phyloP scores from a whole-genome alignment of 2,113 vertebrate genomes.

The Okapia johnstoni region DNA sequence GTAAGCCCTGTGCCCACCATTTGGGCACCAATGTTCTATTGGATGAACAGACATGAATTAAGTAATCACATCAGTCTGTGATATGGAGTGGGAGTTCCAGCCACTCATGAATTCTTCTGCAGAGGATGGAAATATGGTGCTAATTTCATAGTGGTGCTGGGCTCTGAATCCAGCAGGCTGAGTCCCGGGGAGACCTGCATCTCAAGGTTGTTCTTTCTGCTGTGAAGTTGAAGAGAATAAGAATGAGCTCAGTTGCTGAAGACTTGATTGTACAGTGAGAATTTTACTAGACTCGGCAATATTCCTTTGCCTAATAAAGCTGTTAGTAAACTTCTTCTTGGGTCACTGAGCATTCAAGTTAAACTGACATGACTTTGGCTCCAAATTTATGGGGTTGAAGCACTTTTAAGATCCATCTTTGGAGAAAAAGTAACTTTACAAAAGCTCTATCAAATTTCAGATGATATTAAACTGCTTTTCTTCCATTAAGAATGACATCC shows the following conservation, averaged over 20 bases:
- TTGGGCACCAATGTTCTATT: neutral
- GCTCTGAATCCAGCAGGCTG: fast-evolving
- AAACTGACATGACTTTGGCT: slow-evolving; percentile 31
- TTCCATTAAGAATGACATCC: neutral
- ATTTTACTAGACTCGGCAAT: slow-evolving; percentile 20
- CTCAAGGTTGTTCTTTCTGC: neutral
- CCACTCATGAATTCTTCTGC: neutral
- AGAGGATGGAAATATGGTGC: neutral
- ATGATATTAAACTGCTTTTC: slow-evolving; percentile 10
- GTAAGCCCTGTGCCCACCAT: neutral
- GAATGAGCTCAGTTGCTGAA: neutral
- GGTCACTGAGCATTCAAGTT: slow-evolving; percentile 13
- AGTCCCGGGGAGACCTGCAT: neutral
- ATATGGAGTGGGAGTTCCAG: neutral
- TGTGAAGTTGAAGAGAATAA: neutral
- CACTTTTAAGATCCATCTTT: slow-evolving; percentile 39
- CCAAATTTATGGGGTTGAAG: neutral
- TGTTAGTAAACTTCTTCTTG: neutral
- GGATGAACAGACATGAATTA: neutral
- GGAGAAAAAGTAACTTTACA: slow-evolving; percentile 57
- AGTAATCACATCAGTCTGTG: neutral
- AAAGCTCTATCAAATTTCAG: neutral
- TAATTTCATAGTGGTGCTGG: neutral
- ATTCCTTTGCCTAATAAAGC: slow-evolving; percentile 6
- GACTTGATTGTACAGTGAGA: neutral